Base-by-base conservation (phyloP, 2,113 vertebrate genomes). In the Dicerorhinus sumatrensis region DNA sequence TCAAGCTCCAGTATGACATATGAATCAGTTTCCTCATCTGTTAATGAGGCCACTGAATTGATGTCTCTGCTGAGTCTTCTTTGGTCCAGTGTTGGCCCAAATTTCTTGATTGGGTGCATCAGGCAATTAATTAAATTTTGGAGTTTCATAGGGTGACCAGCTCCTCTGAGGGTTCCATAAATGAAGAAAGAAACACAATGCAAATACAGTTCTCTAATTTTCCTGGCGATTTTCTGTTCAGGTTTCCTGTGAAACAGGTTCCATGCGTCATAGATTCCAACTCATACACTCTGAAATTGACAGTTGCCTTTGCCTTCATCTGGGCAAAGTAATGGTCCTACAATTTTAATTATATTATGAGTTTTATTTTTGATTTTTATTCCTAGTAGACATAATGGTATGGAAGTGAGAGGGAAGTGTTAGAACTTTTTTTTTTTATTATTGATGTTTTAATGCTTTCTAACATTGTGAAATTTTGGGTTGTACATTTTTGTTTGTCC, bases 281-380 rank as follows among this genome's bases (percentile, higher is more conserved):
- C 20, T 83, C 48, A 89, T 46, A 65, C 23, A 87, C 29, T 33
- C 39, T 83, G 63, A 96, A 82, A 17, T 73, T 6, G 33, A 89
- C 18, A 96, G 48, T 89, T 83, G 13, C 1, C 33, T 89, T 82
- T 96, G 54, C 77, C 36, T 81, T 72, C 25, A 93, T 67, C 36
- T 92, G 31, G 20, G 25, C 2, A 33, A 18, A 33, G 79, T 8
- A 88, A 46, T 81, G 29, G 46, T 58, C 36, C 31, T 80, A 81
- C n/a, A 92, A 81, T 87, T 87, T 85, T 88, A 81, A 81, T 87
- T 87, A 33, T 13, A 65, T 56, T 91, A 54, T 72, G 13, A 86
- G 2, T 92, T 70, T 39, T 27, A 51, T 18, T 72, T 87, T 70
- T 70, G 29, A 3, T 33, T 81, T 65, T 81, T 77, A 73, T 96